A percentile compares a stretch with the other conserved stretches of the same genome.
phyloP scores from a whole-genome alignment of 1,140 invertebrate genomes.

The Ylistrum balloti region DNA sequence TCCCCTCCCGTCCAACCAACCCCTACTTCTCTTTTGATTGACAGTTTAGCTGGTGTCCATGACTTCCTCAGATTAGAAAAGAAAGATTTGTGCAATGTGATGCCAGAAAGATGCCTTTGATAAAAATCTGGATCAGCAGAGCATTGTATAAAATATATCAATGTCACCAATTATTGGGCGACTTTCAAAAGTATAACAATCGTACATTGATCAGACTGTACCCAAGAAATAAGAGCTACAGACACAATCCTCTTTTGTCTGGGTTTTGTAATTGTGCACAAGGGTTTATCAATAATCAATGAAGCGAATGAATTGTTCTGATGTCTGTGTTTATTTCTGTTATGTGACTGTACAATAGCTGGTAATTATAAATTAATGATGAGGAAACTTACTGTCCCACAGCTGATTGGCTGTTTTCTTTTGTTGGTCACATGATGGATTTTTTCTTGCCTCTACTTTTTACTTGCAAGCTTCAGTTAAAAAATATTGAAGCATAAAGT shows the following conservation, averaged over 20 bases:
- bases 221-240: not conserved
- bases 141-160: conserved; percentile 6
- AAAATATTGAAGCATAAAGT: no score
- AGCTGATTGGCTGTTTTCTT: not conserved
- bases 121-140: not conserved
- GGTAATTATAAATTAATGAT: not conserved
- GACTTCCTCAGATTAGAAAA: not conserved
- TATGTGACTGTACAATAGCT: conserved; percentile 11
- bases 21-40: not conserved
- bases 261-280: not conserved
- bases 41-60: not conserved
- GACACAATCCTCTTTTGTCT: not conserved
- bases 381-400: not conserved
- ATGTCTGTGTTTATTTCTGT: conserved; percentile 19
- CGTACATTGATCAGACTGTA: not conserved
- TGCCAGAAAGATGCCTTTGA: not conserved
- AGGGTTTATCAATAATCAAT: conserved; percentile 28
- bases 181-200: conserved; percentile 6
- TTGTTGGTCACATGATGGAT: not conserved
- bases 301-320: conserved; percentile 8
- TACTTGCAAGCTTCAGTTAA: no score
- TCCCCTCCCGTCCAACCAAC: not conserved
- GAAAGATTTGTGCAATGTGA: not conserved
- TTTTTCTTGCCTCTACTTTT: no score
- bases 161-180: not conserved